Evolutionary conservation across 2,888 invertebrate genomes (phyloP).

Genomic region (Nebria brevicollis): DNA sequence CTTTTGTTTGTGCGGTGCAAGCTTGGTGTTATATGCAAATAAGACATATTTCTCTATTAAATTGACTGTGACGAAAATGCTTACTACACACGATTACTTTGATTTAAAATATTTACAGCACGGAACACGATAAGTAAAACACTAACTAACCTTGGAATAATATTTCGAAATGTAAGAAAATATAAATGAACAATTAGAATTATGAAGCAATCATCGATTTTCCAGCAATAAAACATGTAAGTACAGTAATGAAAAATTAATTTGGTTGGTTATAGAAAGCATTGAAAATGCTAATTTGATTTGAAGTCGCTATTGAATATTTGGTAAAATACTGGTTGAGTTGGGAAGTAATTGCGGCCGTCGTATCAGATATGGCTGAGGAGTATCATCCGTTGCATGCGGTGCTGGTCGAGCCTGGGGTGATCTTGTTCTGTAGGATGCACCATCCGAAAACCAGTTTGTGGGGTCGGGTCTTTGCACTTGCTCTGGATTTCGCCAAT

Average conservation of each 20-base stretch:
- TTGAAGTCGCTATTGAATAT: neutral
- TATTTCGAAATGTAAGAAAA: neutral
- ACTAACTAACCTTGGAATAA: neutral
- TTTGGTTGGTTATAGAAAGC: neutral
- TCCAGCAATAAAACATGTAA: neutral
- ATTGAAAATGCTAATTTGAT: neutral
- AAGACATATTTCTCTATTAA: constrained; percentile 43
- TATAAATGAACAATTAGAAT: neutral
- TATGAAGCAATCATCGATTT: neutral
- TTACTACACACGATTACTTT: neutral
- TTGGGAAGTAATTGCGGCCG: constrained; percentile 5
- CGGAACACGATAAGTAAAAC: neutral
- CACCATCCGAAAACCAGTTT: constrained; percentile 28
- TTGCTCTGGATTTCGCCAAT: constrained; percentile 30
- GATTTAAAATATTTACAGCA: neutral
- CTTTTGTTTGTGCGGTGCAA: constrained; percentile 17
- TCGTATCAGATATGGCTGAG: neutral
- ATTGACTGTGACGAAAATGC: constrained; percentile 43
- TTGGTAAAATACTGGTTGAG: neutral
- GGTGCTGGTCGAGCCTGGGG: constrained; percentile 5
- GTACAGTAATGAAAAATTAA: neutral
- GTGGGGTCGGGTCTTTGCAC: constrained; percentile 31
- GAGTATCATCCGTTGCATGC: neutral
- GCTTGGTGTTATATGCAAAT: constrained; percentile 33
- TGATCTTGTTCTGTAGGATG: constrained; percentile 14